A percentile compares a stretch with the other conserved stretches of the same genome.
These are phyloP conservation scores for Strigops habroptila DNA, from an alignment of 2,113 vertebrate species.

Conservation along the genomic window DNA sequence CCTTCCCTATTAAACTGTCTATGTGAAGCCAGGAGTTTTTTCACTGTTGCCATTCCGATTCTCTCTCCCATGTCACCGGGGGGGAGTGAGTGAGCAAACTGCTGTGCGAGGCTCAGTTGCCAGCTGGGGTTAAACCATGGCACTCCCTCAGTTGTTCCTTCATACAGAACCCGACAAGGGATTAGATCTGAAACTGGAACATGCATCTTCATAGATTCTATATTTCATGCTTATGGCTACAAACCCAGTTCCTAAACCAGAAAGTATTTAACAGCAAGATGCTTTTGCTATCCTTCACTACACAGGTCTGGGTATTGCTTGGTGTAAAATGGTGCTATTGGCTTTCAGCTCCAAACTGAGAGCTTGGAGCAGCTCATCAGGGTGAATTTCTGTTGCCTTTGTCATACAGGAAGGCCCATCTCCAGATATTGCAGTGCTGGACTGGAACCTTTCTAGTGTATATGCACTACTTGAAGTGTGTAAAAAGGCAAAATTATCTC, in stretches of 20 bases:
- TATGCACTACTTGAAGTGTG: neutral
- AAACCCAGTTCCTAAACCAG: neutral
- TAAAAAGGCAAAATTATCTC: neutral
- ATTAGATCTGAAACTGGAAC: neutral
- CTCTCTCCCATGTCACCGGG: neutral
- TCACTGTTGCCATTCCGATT: neutral
- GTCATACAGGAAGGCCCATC: neutral
- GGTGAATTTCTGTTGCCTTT: neutral
- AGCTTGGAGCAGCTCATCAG: neutral
- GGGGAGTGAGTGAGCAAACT: neutral
- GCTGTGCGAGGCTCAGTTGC: neutral
- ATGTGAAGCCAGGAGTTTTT: neutral
- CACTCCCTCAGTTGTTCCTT: neutral
- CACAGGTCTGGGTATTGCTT: neutral
- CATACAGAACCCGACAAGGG: rapidly evolving
- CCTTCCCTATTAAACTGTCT: neutral
- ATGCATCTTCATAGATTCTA: neutral
- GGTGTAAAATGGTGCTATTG: neutral
- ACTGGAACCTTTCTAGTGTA: neutral
- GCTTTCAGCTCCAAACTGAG: neutral
- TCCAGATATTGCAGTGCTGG: neutral
- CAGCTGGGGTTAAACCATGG: neutral
- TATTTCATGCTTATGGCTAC: neutral
- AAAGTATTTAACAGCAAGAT: neutral
- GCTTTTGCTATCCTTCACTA: neutral